Conservation (phyloP, 53 echinoderm and acorn worm genomes). For the Pentamera pediparva region DNA sequence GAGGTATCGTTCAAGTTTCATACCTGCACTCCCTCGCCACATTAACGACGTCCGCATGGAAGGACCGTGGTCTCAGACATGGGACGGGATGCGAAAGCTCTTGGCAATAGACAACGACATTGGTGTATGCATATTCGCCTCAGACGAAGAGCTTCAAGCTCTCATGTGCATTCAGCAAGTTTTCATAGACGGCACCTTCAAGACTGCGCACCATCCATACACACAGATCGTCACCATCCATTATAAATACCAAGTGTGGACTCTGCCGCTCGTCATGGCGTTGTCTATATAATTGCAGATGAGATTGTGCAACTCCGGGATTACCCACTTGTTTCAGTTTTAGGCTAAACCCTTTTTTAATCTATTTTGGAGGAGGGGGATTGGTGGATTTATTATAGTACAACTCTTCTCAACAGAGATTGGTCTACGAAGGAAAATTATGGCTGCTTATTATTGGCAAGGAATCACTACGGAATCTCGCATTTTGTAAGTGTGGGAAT, state of each 20-base stretch:
- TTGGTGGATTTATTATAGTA: no score
- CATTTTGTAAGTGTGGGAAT: no score
- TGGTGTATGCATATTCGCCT: slow-evolving; percentile 13
- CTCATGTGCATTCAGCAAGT: neutral
- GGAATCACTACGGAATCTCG: no score
- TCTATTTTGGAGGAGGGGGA: no score
- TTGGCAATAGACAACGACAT: neutral
- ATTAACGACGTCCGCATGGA: neutral
- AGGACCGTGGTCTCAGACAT: neutral
- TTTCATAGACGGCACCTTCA: neutral
- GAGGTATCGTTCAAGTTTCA: neutral
- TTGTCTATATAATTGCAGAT: no score
- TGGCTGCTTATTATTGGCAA: no score
- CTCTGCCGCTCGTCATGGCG: neutral
- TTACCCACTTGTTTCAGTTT: no score
- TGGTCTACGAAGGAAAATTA: no score
- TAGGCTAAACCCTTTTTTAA: no score
- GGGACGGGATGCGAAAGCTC: neutral
- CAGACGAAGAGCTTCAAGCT: neutral
- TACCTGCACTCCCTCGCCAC: neutral
- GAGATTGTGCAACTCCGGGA: no score
- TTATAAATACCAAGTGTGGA: neutral
- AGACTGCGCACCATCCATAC: neutral
- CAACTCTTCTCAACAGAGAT: no score
- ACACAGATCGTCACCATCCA: neutral